These are phyloP conservation scores for Vireo altiloquus DNA, from an alignment of 2,113 vertebrate species.

Conservation along the genomic window DNA sequence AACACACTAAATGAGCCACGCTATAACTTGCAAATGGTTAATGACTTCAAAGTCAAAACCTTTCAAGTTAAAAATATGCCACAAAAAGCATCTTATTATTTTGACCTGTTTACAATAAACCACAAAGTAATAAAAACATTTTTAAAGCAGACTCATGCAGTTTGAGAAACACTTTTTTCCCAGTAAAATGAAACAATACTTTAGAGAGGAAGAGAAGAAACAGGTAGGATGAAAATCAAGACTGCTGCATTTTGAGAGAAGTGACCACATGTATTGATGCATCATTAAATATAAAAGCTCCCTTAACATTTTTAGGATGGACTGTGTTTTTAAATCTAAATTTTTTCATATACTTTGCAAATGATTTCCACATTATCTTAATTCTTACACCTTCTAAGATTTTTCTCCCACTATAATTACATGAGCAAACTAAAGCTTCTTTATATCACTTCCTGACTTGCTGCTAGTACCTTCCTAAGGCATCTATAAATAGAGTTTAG, in stretches of 20 bases:
- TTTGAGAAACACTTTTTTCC: background rate
- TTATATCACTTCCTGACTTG: background rate
- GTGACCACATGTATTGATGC: accelerated
- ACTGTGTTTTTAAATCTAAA: background rate
- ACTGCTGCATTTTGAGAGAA: background rate
- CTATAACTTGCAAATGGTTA: background rate
- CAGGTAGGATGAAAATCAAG: background rate
- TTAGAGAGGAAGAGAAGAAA: background rate
- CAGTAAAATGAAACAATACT: background rate
- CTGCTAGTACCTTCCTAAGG: background rate
- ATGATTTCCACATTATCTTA: background rate
- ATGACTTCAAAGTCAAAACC: background rate
- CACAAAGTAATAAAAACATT: background rate
- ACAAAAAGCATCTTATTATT: background rate
- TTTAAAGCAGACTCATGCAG: background rate
- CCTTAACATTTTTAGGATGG: background rate
- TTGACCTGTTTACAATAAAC: background rate
- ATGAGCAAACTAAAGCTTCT: background rate
- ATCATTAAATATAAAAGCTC: background rate
- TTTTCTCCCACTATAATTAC: background rate
- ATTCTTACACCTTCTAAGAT: background rate
- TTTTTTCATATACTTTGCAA: background rate
- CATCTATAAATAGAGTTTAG: background rate
- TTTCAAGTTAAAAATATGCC: background rate
- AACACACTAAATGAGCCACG: background rate